Evolutionary conservation across 2,888 invertebrate species (phyloP).

Genomic region (Agonopterix subpropinquella): DNA sequence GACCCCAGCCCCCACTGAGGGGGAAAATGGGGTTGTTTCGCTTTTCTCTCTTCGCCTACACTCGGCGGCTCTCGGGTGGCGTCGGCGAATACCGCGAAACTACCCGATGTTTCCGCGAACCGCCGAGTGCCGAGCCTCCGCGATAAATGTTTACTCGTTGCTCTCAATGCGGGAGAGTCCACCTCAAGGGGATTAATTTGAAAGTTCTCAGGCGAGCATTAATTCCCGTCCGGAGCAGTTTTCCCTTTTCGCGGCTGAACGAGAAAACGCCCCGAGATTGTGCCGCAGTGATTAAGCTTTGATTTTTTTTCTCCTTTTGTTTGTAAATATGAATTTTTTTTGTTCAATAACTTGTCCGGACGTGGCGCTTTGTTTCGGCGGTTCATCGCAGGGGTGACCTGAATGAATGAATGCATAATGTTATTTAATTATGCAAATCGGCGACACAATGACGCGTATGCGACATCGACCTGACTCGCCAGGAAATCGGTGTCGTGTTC

Average conservation of each 20-base stretch:
- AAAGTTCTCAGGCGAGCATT: conserved; percentile 49
- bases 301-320: conserved; percentile 21
- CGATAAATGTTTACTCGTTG: conserved; percentile 53
- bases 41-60: conserved; percentile 41
- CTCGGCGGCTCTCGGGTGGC: conserved; percentile 20
- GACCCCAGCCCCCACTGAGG: conserved; percentile 51
- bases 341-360: conserved; percentile 3
- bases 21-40: conserved; percentile 57
- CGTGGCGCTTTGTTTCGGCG: conserved; percentile 40
- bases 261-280: conserved; percentile 36
- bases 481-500: conserved; percentile 56
- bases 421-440: conserved; percentile 69
- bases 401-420: conserved; percentile 64
- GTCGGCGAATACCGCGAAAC: conserved; percentile 39
- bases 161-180: conserved; percentile 41
- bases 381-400: conserved; percentile 47
- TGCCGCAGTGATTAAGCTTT: conserved; percentile 22
- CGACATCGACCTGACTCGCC: conserved; percentile 46
- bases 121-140: conserved; percentile 20
- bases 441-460: conserved; percentile 45
- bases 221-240: conserved; percentile 44
- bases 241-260: conserved; percentile 52
- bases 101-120: conserved; percentile 46
- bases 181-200: conserved; percentile 65
- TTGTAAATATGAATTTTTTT: conserved; percentile 11